phyloP scores from a whole-genome alignment of 2,888 invertebrate species.

The Calephelis perditalis region DNA sequence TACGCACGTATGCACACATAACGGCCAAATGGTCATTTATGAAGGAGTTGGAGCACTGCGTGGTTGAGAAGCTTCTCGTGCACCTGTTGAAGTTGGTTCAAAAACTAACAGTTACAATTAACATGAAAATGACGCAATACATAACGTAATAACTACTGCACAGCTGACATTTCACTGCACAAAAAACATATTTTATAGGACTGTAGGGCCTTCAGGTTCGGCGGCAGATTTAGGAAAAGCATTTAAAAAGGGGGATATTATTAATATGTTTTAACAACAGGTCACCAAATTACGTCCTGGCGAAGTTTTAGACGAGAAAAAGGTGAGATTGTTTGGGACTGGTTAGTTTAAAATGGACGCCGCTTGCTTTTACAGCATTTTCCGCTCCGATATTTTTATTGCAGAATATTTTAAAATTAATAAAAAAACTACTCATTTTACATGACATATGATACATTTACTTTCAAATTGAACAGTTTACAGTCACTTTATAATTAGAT shows the following conservation, averaged over 20 bases:
- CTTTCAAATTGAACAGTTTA: not conserved
- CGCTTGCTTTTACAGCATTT: slow-evolving; percentile 76
- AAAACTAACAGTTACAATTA: slow-evolving; percentile 64
- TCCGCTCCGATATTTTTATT: slow-evolving; percentile 49
- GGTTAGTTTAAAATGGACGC: slow-evolving; percentile 72
- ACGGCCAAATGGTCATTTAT: slow-evolving; percentile 41
- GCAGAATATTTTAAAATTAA: slow-evolving; percentile 15
- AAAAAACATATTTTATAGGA: slow-evolving; percentile 49
- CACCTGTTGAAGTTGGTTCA: slow-evolving; percentile 45
- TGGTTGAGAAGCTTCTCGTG: slow-evolving; percentile 39
- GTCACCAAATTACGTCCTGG: slow-evolving; percentile 95
- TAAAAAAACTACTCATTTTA: slow-evolving; percentile 2
- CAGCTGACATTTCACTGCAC: slow-evolving; percentile 54
- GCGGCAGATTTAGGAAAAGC: slow-evolving; percentile 64
- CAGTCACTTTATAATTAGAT: not conserved
- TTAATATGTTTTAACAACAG: slow-evolving; percentile 77
- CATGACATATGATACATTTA: not conserved
- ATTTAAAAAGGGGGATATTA: slow-evolving; percentile 51
- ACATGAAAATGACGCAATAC: slow-evolving; percentile 55
- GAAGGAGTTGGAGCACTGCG: slow-evolving; percentile 28
- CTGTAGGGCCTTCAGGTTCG: slow-evolving; percentile 60
- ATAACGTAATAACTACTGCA: slow-evolving; percentile 70
- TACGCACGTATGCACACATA: slow-evolving; percentile 72
- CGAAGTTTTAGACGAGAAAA: slow-evolving; percentile 95
- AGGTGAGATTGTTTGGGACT: slow-evolving; percentile 85